Conservation (phyloP, 2,888 invertebrate species). For the Hyalella azteca region DNA sequence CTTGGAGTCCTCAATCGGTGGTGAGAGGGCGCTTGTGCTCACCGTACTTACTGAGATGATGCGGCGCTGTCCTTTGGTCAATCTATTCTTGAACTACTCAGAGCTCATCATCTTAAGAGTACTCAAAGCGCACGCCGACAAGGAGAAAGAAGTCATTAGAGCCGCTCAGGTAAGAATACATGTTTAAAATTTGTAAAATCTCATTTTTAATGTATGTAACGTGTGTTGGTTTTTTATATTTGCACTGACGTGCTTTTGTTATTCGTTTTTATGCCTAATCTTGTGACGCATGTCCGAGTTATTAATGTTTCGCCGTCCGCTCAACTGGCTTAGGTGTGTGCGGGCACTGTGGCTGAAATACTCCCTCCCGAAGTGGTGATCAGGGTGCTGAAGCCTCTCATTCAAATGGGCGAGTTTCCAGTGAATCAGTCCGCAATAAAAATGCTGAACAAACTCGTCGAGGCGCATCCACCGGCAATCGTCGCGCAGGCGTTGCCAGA, state of each 20-base stretch:
- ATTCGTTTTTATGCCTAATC: no score
- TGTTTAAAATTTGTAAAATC: no score
- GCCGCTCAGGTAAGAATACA: conserved; percentile 72
- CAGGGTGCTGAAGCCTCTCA: conserved; percentile 80
- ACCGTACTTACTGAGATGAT: conserved; percentile 85
- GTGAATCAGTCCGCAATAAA: conserved; percentile 91
- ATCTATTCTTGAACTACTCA: conserved; percentile 72
- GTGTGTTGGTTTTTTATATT: no score
- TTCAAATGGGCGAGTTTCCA: conserved; percentile 85
- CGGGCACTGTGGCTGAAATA: conserved; percentile 76
- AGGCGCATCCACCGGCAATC: conserved; percentile 72
- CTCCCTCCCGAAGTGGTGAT: conserved; percentile 81
- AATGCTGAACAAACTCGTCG: conserved; percentile 83
- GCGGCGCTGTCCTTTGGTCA: conserved; percentile 79
- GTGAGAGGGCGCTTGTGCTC: conserved; percentile 71
- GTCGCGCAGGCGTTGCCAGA: conserved; percentile 67
- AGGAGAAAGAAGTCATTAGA: conserved; percentile 71
- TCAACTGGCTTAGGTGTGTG: conserved; percentile 61
- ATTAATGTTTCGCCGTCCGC: no score
- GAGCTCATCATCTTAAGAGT: conserved; percentile 90
- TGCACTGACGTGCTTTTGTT: no score
- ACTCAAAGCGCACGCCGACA: conserved; percentile 79
- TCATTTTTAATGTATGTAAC: no score
- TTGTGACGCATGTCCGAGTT: no score
- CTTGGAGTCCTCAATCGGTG: conserved; percentile 65